Conservation (phyloP, 2,113 vertebrate species). For the Bufo bufo region DNA sequence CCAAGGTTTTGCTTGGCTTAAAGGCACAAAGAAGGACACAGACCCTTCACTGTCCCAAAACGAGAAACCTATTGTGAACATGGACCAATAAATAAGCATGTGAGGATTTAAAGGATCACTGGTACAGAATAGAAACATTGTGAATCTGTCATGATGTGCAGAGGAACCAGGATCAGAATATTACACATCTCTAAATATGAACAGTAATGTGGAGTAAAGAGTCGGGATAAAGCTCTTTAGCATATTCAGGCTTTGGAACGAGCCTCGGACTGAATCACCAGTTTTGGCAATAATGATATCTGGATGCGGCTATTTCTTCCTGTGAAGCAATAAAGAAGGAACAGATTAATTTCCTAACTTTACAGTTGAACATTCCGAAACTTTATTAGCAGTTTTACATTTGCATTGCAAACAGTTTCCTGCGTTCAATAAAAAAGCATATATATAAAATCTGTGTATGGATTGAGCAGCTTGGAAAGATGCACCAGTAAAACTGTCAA, state of each 20-base stretch:
- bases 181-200: not conserved
- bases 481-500: conserved; percentile 3
- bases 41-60: too few species aligned
- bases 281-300: conserved; percentile 22
- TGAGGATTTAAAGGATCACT: too few species aligned
- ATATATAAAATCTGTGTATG: not conserved
- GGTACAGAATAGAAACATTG: too few species aligned
- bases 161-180: not conserved
- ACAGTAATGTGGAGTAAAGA: not conserved
- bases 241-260: not conserved
- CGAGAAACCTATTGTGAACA: too few species aligned
- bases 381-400: conserved; percentile 13
- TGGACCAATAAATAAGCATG: too few species aligned
- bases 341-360: conserved; percentile 14
- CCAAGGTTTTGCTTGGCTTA: too few species aligned
- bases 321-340: conserved; percentile 1
- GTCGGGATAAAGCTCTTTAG: not conserved
- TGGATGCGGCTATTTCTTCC: not conserved
- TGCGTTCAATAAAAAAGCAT: not conserved
- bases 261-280: not conserved
- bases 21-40: too few species aligned
- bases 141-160: not conserved
- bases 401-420: conserved; percentile 22
- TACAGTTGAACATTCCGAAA: conserved; percentile 11
- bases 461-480: not conserved